phyloP scores from a whole-genome alignment of 2,113 vertebrate genomes.

The Diadophis punctatus region DNA sequence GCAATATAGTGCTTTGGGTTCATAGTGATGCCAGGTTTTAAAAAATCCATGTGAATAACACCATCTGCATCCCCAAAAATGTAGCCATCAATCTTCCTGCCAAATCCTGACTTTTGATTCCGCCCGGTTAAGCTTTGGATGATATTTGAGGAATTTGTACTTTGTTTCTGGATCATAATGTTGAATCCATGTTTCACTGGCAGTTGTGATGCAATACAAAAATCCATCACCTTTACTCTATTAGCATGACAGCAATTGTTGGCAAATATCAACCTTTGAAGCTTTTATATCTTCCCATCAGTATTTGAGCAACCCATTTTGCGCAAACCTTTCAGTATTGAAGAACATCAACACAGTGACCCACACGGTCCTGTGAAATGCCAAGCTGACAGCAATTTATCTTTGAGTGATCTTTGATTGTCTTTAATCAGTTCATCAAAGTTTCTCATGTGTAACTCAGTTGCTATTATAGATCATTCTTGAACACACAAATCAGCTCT shows the following conservation, averaged over 20 bases:
- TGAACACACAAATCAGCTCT: not conserved
- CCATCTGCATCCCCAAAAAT: not conserved
- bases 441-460: not conserved
- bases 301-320: not conserved
- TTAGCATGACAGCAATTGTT: not conserved
- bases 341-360: not conserved
- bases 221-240: not conserved
- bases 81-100: not conserved
- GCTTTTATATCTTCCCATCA: not conserved
- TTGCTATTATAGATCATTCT: not conserved
- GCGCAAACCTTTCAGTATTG: not conserved
- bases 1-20: not conserved
- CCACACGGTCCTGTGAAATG: not conserved
- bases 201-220: not conserved
- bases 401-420: not conserved
- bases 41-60: not conserved
- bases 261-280: not conserved
- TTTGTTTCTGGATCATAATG: not conserved
- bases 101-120: not conserved
- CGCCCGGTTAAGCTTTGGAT: not conserved
- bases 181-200: not conserved
- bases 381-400: not conserved
- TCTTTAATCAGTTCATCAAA: not conserved
- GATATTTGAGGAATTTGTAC: not conserved
- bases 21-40: not conserved